Conservation (phyloP, 1,140 invertebrate species). For the Camponotus floridanus region DNA sequence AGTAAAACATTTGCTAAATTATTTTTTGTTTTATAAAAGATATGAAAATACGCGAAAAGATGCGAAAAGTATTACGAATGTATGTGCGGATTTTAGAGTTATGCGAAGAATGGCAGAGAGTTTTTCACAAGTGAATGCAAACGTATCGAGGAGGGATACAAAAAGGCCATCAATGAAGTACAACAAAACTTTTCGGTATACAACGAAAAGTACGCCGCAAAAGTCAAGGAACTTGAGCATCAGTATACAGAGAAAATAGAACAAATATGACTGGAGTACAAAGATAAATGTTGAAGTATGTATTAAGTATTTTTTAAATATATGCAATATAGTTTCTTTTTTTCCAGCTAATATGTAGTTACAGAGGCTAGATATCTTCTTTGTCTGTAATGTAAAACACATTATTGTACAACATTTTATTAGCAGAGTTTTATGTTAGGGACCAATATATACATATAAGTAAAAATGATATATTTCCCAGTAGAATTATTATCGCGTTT, state of each 20-base stretch:
- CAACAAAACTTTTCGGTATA: conserved; percentile 78
- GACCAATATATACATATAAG: conserved; percentile 74
- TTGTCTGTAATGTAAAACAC: conserved; percentile 80
- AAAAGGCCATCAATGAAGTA: conserved; percentile 80
- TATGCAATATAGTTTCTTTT: conserved; percentile 82
- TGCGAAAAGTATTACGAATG: conserved; percentile 10
- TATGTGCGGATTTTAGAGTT: conserved; percentile 72
- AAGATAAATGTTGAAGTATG: conserved; percentile 83
- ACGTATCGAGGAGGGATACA: conserved; percentile 81
- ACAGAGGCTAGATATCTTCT: conserved; percentile 84
- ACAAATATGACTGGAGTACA: conserved; percentile 83
- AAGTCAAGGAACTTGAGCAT: conserved; percentile 78
- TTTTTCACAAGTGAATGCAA: conserved; percentile 78
- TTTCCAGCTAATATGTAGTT: conserved; percentile 78
- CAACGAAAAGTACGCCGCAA: conserved; percentile 77
- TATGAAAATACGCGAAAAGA: background rate
- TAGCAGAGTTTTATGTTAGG: conserved; percentile 78
- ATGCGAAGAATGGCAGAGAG: conserved; percentile 77
- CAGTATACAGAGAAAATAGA: conserved; percentile 77
- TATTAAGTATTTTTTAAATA: conserved; percentile 79
- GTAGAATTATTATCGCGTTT: conserved; percentile 66
- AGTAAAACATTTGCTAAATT: conserved; percentile 30
- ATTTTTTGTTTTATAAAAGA: background rate
- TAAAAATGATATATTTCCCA: conserved; percentile 61
- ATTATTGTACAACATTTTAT: conserved; percentile 83